Base-by-base conservation (phyloP, 2,888 invertebrate species). In the Eupithecia exiguata region DNA sequence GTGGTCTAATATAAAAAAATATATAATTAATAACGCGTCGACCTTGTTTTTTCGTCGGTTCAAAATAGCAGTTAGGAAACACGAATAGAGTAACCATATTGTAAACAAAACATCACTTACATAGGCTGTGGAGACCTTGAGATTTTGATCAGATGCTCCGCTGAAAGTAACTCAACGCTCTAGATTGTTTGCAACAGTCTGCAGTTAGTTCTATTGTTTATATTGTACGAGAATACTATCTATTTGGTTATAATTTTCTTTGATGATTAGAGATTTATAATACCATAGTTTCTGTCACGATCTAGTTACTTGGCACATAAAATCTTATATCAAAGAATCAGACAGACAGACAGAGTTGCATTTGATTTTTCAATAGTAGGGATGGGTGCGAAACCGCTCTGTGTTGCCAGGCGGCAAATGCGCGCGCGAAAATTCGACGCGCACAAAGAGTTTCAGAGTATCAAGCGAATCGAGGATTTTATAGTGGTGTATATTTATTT, bases 381-480 rank as follows among this genome's bases (percentile, higher is more conserved):
- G 53, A 21, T 21, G 10, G 25, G 12, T 25, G 53, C 21, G 25
- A 25, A 58, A 58, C 58, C 58, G 58, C 25, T 63, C 70, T 14
- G 25, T 69, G 66, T 70, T 65, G 72, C 58, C 75, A 72, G 62
- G 71, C 69, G 74, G 53, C 68, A 68, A 74, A 73, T 68, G 40
- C 40, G 68, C 62, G 53, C 40, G 70, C 49, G 35, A 65, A 67
- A 62, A 70, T 46, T 49, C 36, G 25, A 65, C 35, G 46, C 36
- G 25, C 35, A 46, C 66, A 35, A 30, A 25, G 38, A 25, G 25
- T 25, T n/a, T 68, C 5, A 35, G 35, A 62, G 62, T 62, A 18
- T 30, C 35, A 16, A 62, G 2, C 62, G 35, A 35, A 35, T 35
- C 18, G 35, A 14, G 30, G 62, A 58, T 53, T 53, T 21, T 53